These are phyloP conservation scores for Clarias magur DNA, from an alignment of 2,113 vertebrate species.

Conservation along the genomic window DNA sequence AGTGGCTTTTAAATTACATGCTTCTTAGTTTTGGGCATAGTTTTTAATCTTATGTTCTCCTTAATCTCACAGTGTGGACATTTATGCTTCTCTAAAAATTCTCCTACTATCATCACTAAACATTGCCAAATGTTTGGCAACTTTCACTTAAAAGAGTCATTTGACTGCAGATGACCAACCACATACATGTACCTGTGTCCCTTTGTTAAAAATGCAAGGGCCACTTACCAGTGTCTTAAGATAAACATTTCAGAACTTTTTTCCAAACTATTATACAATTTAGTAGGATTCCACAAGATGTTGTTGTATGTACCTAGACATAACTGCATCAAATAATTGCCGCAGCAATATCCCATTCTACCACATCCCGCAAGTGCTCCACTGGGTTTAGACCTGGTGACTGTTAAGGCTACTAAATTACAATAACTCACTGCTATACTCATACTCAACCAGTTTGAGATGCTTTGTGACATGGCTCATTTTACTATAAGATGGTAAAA, in stretches of 20 bases:
- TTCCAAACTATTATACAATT: too few species aligned
- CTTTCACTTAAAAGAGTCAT: not conserved
- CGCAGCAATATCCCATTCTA: not conserved
- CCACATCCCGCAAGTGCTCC: not conserved
- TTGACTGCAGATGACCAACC: not conserved
- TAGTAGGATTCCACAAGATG: not conserved
- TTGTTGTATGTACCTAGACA: not conserved
- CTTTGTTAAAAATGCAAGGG: not conserved
- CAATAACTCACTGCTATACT: not conserved
- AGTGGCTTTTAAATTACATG: not conserved
- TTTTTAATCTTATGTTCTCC: not conserved
- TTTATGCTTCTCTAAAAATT: not conserved
- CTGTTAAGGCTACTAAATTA: not conserved
- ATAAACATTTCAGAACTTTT: not conserved
- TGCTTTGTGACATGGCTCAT: not conserved
- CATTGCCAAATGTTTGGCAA: not conserved
- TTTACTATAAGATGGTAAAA: not conserved
- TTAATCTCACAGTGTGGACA: not conserved
- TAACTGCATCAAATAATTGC: not conserved
- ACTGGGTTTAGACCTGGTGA: not conserved
- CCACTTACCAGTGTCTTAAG: not conserved
- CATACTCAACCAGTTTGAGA: not conserved
- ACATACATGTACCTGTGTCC: not conserved
- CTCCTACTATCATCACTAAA: not conserved
- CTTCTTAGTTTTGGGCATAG: not conserved